These are phyloP conservation scores for Mungos mungo DNA, from an alignment of 2,113 vertebrate genomes.

Conservation along the genomic window DNA sequence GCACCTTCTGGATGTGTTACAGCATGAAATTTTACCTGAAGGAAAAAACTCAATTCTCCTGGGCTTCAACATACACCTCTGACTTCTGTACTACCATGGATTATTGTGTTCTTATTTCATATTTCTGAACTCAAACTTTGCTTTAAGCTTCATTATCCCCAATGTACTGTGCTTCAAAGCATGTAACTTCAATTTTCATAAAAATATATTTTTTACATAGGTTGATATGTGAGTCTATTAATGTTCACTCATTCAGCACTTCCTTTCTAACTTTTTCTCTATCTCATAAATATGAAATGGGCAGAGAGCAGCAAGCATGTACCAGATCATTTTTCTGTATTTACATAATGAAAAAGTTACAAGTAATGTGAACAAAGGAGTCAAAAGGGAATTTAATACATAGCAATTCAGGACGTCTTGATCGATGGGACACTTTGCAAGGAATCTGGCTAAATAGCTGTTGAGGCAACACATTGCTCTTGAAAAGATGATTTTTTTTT, in stretches of 20 bases:
- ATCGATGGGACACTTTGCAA: conserved; percentile 20
- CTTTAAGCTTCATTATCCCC: conserved; percentile 73
- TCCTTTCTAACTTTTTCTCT: conserved; percentile 41
- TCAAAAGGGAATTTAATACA: conserved; percentile 47
- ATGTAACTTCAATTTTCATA: conserved; percentile 74
- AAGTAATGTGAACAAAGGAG: conserved; percentile 41
- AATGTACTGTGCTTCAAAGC: conserved; percentile 68
- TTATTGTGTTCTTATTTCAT: conserved; percentile 65
- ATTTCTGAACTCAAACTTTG: conserved; percentile 68
- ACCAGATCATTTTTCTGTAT: conserved; percentile 67
- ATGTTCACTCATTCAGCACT: conserved; percentile 62
- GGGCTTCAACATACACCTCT: not conserved
- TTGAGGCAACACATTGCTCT: conserved; percentile 39
- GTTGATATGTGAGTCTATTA: conserved; percentile 65
- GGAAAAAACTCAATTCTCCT: not conserved
- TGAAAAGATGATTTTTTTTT: conserved; percentile 34
- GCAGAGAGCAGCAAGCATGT: conserved; percentile 49
- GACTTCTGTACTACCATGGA: not conserved
- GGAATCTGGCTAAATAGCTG: conserved; percentile 27
- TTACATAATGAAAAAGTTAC: conserved; percentile 67
- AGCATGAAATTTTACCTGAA: conserved; percentile 23
- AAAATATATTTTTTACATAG: conserved; percentile 65
- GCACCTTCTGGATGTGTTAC: not conserved
- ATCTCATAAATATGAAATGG: conserved; percentile 67
- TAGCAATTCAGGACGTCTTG: not conserved